Conservation (phyloP, 2,113 vertebrate species). For the Tauraco erythrolophus region DNA sequence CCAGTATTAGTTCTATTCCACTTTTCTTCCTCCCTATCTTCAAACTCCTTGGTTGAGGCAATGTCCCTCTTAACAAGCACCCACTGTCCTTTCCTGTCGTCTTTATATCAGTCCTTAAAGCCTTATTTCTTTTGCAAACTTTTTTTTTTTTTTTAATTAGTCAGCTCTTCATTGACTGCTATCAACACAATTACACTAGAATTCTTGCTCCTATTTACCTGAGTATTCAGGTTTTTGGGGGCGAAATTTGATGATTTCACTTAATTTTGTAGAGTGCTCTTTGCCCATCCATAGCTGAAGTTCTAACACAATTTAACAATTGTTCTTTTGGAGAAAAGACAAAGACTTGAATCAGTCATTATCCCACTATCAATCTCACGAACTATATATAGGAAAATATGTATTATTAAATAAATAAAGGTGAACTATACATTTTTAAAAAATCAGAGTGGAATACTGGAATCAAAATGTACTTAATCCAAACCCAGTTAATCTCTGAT, state of each 20-base stretch:
- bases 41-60: not conserved
- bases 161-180: not conserved
- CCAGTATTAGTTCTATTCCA: not conserved
- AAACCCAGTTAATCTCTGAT: not conserved
- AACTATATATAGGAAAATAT: not conserved
- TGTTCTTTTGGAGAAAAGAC: not conserved
- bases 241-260: not conserved
- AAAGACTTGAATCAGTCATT: not conserved
- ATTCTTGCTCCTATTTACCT: not conserved
- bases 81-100: not conserved
- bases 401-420: not conserved
- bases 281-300: not conserved
- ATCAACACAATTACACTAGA: not conserved
- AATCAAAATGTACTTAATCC: not conserved
- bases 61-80: not conserved
- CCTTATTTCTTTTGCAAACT: not conserved
- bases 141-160: not conserved
- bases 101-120: not conserved
- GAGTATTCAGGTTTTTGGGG: not conserved
- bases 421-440: not conserved
- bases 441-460: not conserved
- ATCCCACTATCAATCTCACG: not conserved
- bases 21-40: not conserved
- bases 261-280: not conserved
- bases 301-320: not conserved